Evolutionary conservation across 2,797 vertebrate species (phyloP).

Genomic region (Acanthopagrus latus): DNA sequence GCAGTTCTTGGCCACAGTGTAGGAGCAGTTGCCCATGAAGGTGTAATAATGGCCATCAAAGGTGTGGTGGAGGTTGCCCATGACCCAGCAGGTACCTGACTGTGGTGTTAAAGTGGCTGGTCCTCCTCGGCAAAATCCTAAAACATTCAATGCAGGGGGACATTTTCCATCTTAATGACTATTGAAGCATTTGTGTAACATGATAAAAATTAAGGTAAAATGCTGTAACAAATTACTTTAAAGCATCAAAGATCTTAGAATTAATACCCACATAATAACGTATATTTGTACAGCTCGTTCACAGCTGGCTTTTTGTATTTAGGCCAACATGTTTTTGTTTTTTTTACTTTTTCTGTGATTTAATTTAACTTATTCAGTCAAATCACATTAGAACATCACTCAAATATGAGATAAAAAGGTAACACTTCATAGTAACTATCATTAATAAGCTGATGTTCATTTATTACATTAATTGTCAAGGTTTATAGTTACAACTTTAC

Average conservation of each 20-base stretch:
- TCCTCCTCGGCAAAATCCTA: constrained; percentile 50
- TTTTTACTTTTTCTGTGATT: neutral
- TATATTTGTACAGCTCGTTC: neutral
- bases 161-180: neutral
- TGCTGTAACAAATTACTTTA: neutral
- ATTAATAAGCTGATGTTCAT: too few species aligned
- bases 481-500: too few species aligned
- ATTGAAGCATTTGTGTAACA: neutral
- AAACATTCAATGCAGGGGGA: neutral
- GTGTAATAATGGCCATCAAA: constrained; percentile 83
- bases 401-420: neutral
- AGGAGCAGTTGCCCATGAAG: constrained; percentile 89
- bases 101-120: constrained; percentile 13
- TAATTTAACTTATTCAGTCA: neutral
- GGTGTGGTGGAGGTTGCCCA: constrained; percentile 86
- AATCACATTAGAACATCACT: neutral
- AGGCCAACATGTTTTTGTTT: neutral
- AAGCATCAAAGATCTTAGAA: too few species aligned
- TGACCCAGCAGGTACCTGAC: constrained; percentile 78
- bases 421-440: too few species aligned
- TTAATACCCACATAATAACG: too few species aligned
- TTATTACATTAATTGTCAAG: too few species aligned
- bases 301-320: neutral
- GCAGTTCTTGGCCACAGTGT: constrained; percentile 81
- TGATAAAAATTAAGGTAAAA: too few species aligned